phyloP scores from a whole-genome alignment of 2,113 vertebrate species.

The Balaenoptera acutorostrata region DNA sequence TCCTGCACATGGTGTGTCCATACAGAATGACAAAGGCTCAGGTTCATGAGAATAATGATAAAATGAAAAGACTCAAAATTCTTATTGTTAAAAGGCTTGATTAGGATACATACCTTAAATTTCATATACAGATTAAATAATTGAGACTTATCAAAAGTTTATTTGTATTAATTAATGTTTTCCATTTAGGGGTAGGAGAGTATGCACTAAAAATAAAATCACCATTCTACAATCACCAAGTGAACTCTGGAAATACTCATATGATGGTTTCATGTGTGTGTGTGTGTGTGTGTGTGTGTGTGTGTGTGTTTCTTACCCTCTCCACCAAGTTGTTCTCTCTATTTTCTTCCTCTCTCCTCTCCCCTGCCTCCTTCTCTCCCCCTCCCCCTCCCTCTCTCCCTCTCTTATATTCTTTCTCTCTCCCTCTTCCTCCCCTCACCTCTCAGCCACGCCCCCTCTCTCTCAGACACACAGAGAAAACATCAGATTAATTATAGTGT shows the following conservation, averaged over 20 bases:
- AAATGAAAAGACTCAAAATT: neutral
- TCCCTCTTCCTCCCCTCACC: neutral
- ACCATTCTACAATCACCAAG: neutral
- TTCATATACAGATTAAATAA: slow-evolving; percentile 1
- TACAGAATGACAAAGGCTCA: neutral
- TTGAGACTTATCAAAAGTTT: neutral
- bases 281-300: neutral
- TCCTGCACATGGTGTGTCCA: neutral
- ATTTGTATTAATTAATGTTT: slow-evolving; percentile 23
- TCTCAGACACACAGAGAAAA: neutral
- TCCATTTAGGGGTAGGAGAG: neutral
- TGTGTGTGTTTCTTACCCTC: neutral
- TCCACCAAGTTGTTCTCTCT: neutral
- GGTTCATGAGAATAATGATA: neutral
- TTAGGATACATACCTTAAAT: neutral
- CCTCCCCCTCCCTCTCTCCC: neutral
- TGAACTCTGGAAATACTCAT: neutral
- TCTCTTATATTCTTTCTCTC: too few relatives aligned
- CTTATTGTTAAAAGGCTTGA: neutral
- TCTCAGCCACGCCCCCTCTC: neutral
- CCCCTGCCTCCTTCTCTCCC: too few relatives aligned
- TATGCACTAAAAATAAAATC: neutral
- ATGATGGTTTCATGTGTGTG: neutral
- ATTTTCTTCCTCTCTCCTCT: neutral
- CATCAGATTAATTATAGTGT: neutral